Conservation (phyloP, 2,797 vertebrate genomes). For the Carapus acus region DNA sequence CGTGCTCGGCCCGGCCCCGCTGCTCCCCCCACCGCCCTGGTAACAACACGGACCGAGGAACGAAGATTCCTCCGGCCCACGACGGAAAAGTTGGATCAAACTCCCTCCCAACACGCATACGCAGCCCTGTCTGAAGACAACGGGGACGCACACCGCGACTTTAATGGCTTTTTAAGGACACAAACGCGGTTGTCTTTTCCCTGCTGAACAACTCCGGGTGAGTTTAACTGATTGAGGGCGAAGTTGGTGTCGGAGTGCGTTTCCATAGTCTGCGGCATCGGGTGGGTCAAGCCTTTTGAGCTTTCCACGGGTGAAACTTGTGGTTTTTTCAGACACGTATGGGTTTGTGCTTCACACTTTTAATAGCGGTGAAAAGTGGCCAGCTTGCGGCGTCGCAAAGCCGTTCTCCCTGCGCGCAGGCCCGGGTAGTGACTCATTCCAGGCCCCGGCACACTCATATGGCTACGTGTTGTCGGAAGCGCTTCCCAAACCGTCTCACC, state of each 20-base stretch:
- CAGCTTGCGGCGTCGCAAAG: constrained; percentile 33
- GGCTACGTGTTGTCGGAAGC: constrained; percentile 5
- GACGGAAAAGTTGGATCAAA: constrained; percentile 10
- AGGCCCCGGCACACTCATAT: constrained; percentile 45
- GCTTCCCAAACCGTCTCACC: background rate
- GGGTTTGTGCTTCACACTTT: background rate
- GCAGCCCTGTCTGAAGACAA: background rate
- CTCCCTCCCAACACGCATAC: background rate
- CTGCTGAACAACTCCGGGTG: constrained; percentile 52
- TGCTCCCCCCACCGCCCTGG: constrained; percentile 64
- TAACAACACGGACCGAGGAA: constrained; percentile 50
- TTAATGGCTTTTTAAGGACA: constrained; percentile 40
- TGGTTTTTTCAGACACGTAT: too few relatives aligned
- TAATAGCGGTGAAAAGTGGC: constrained; percentile 9
- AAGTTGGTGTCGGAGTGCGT: too few relatives aligned
- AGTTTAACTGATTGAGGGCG: constrained; percentile 32
- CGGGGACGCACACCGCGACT: constrained; percentile 5
- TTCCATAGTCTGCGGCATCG: too few relatives aligned
- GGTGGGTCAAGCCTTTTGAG: too few relatives aligned
- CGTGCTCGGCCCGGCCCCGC: constrained; percentile 58
- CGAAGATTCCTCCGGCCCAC: constrained; percentile 47
- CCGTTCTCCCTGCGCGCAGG: constrained; percentile 51
- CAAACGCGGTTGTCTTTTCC: constrained; percentile 36
- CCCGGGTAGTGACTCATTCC: constrained; percentile 56
- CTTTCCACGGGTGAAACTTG: background rate